These are phyloP conservation scores for Sapajus apella DNA, from an alignment of 2,113 vertebrate species.

Conservation along the genomic window DNA sequence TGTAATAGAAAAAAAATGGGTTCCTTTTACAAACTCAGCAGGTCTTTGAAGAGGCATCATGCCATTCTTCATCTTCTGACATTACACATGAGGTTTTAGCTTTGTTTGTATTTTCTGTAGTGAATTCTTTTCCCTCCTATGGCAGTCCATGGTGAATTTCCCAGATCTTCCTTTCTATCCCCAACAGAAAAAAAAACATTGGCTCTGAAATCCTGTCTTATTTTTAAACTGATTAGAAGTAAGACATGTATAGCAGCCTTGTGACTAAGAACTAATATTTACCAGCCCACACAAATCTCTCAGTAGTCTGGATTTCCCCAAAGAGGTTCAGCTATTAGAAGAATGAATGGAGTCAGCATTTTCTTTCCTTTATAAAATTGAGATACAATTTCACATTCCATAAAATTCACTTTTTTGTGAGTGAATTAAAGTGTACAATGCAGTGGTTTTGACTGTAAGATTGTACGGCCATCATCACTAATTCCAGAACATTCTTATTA, in stretches of 20 bases:
- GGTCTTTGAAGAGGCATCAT: constrained; percentile 60
- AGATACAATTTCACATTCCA: background rate
- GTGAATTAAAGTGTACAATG: background rate
- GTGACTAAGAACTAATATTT: constrained; percentile 47
- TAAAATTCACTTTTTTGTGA: background rate
- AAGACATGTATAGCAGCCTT: background rate
- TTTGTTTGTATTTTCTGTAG: constrained; percentile 60
- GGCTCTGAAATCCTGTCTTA: constrained; percentile 55
- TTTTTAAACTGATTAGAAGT: constrained; percentile 61
- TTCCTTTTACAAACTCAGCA: constrained; percentile 63
- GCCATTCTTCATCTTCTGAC: constrained; percentile 72
- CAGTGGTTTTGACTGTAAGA: background rate
- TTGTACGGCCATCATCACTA: background rate
- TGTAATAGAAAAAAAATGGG: constrained; percentile 13
- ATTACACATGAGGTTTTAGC: constrained; percentile 54
- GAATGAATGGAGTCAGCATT: constrained; percentile 10
- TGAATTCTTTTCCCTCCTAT: constrained; percentile 31
- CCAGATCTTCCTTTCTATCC: constrained; percentile 65
- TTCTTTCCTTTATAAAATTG: background rate
- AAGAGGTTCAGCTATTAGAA: constrained; percentile 13
- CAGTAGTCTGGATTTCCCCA: background rate
- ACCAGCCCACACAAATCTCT: background rate
- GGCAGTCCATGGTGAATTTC: constrained; percentile 49
- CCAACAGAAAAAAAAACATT: constrained; percentile 33
- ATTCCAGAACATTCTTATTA: background rate